Evolutionary conservation across 2,888 invertebrate genomes (phyloP), one percentile per base, ranked within the genome.

Genomic region (Xestia sexstrigata): DNA sequence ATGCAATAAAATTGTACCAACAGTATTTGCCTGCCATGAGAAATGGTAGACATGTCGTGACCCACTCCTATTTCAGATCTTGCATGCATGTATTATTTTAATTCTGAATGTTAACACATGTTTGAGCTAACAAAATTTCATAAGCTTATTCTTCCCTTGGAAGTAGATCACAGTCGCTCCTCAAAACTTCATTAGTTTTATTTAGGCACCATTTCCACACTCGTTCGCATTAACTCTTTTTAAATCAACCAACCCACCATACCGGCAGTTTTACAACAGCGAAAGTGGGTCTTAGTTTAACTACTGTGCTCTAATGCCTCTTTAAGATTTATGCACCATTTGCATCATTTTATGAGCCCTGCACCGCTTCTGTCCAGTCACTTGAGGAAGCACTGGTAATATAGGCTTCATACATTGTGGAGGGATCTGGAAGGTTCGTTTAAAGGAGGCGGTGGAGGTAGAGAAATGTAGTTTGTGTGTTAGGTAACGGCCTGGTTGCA

Each of bases 311-410:
- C 45, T 87, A 81, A 83, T 78, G 62, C 87, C 65, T 66, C 78
- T 70, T 76, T 74, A 13, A 82, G 83, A 85, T 89, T 87, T 89
- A 87, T 89, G 83, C 66, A 66, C 86, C 83, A 81, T 89, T 89
- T 86, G 66, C 88, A 87, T 87, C 73, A 81, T 49, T 87, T 89
- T 89, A 87, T 85, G 83, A 45, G 42, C 42, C 67, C 58, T 78
- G 85, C 79, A 82, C 58, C 75, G 74, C 65, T 71, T 63, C 70
- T 73, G 74, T 72, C 70, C 73, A 65, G 71, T 74, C 70, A 81
- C 70, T 82, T 75, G 30, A 77, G 68, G 75, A 81, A 84, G 87
- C 88, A 83, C 75, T 72, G 2, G 72, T 80, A 78, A 79, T 47
- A 78, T n/a, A n/a, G 35, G 58, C 79, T 13, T 76, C 75, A 74